phyloP scores from a whole-genome alignment of 2,797 vertebrate genomes.

The Sebastes goodei region DNA sequence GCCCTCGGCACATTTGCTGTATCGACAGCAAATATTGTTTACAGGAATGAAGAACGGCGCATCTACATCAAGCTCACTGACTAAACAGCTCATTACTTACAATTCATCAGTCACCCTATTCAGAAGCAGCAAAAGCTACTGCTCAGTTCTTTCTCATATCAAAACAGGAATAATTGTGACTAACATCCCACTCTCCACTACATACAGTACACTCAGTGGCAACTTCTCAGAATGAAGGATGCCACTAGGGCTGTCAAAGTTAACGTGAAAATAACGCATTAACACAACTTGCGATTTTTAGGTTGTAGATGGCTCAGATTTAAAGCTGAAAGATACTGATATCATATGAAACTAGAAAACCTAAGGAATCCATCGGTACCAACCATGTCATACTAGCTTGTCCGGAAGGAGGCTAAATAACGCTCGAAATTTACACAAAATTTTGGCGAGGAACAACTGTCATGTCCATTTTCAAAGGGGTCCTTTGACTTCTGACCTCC shows the following conservation, averaged over 20 bases:
- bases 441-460: too few relatives aligned
- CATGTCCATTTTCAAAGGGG: too few relatives aligned
- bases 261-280: too few relatives aligned
- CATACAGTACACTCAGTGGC: neutral
- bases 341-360: too few relatives aligned
- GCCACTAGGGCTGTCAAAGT: neutral
- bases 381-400: too few relatives aligned
- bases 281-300: too few relatives aligned
- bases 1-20: neutral
- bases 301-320: too few relatives aligned
- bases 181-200: neutral
- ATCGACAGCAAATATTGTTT: constrained; percentile 13
- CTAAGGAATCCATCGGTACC: too few relatives aligned
- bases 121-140: neutral
- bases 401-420: too few relatives aligned
- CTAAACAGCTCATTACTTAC: constrained; percentile 11
- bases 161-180: neutral
- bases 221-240: neutral
- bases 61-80: neutral
- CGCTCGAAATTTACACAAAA: too few relatives aligned
- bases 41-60: neutral
- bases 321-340: too few relatives aligned
- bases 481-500: too few relatives aligned
- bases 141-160: neutral
- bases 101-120: neutral